phyloP scores from a whole-genome alignment of 2,888 invertebrate species.

The Xylocampa areola region DNA sequence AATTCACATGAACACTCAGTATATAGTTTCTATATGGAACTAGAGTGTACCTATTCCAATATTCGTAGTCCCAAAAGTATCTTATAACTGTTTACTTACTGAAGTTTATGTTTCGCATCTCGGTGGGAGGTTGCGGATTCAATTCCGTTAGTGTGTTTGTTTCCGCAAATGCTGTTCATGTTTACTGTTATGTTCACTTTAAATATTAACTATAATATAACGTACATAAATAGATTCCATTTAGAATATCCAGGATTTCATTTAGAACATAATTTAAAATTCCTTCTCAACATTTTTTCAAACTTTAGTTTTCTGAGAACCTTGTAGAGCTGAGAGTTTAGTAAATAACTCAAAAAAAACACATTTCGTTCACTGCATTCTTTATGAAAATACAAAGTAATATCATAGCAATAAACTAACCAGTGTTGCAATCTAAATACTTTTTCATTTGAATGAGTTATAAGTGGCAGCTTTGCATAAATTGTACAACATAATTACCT shows the following conservation, averaged over 20 bases:
- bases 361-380: no score
- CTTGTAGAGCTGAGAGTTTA: no score
- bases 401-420: no score
- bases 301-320: no score
- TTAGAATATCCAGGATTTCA: no score
- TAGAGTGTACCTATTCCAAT: conserved; percentile 28
- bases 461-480: conserved; percentile 7
- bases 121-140: conserved; percentile 46
- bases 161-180: conserved; percentile 28
- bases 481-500: conserved; percentile 30
- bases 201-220: no score
- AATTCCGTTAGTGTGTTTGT: conserved; percentile 55
- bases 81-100: conserved; percentile 54
- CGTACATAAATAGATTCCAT: no score
- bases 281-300: no score
- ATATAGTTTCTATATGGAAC: conserved; percentile 15
- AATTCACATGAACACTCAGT: background rate
- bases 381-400: no score
- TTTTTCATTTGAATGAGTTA: conserved; percentile 17
- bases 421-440: background rate
- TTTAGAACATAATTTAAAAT: no score
- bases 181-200: conserved; percentile 46
- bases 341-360: no score
- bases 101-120: conserved; percentile 51
- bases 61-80: conserved; percentile 53